A percentile compares a stretch with the other conserved stretches of the same genome.
These are phyloP conservation scores for Heterocephalus glaber DNA, from an alignment of 2,113 vertebrate genomes.

Conservation along the genomic window DNA sequence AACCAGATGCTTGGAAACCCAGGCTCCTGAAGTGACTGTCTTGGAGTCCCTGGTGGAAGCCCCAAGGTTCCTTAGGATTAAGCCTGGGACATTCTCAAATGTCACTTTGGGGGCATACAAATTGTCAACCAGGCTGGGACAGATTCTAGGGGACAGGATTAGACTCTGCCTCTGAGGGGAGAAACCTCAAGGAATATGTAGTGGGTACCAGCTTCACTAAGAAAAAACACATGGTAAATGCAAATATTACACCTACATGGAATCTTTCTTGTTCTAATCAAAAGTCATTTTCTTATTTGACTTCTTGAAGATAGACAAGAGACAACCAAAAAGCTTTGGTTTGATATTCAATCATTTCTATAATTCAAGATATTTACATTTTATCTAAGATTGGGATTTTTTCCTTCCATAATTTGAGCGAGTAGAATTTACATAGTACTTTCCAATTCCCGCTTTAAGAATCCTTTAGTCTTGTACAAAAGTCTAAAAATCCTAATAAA, in stretches of 20 bases:
- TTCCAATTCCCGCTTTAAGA: background rate
- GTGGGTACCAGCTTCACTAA: background rate
- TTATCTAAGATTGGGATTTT: background rate
- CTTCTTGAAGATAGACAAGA: background rate
- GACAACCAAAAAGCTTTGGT: background rate
- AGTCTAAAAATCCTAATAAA: background rate
- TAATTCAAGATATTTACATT: background rate
- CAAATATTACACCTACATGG: background rate
- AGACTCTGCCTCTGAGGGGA: background rate
- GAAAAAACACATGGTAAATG: background rate
- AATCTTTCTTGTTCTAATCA: background rate
- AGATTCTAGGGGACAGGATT: background rate
- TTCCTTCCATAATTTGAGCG: background rate
- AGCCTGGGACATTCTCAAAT: background rate
- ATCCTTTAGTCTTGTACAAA: background rate
- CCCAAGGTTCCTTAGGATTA: background rate
- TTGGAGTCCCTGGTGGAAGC: background rate
- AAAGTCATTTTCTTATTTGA: slow-evolving; percentile 14
- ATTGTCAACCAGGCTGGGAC: background rate
- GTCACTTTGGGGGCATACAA: background rate
- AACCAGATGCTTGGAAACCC: background rate
- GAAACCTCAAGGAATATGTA: background rate
- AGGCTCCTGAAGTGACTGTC: background rate
- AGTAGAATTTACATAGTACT: background rate
- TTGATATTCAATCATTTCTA: background rate